Evolutionary conservation across 1,140 invertebrate species (phyloP).

Genomic region (Penaeus japonicus): DNA sequence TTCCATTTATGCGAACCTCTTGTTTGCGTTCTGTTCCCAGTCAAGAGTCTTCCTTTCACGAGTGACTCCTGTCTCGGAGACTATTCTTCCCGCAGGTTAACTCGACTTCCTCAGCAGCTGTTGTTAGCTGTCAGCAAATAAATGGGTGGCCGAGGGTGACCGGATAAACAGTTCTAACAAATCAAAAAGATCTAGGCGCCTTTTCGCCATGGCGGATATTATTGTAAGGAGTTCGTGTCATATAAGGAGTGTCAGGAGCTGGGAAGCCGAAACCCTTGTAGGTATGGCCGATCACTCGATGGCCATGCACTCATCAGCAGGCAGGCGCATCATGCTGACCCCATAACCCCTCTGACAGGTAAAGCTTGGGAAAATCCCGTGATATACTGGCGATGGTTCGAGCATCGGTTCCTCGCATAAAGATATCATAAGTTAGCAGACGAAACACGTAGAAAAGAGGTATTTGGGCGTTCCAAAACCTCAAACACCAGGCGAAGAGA

Average conservation of each 20-base stretch:
- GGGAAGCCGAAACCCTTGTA: background rate
- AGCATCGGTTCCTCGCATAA: too few relatives aligned
- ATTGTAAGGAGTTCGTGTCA: slow-evolving; percentile 18
- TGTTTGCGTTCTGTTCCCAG: background rate
- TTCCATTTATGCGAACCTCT: background rate
- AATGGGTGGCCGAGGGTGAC: slow-evolving; percentile 4
- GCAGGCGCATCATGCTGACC: too few relatives aligned
- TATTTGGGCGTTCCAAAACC: too few relatives aligned
- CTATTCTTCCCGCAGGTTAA: background rate
- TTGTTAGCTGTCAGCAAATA: slow-evolving; percentile 38
- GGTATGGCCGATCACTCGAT: too few relatives aligned
- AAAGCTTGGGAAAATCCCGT: too few relatives aligned
- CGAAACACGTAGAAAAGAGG: too few relatives aligned
- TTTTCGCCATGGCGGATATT: background rate
- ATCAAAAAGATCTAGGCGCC: slow-evolving; percentile 2
- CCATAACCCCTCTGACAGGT: too few relatives aligned
- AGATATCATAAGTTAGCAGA: too few relatives aligned
- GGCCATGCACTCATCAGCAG: too few relatives aligned
- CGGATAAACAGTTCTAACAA: slow-evolving; percentile 25
- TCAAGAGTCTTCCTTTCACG: too few relatives aligned
- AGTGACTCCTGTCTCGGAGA: background rate
- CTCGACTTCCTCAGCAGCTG: background rate
- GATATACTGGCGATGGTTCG: too few relatives aligned
- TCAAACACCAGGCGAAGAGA: too few relatives aligned
- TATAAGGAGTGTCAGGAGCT: slow-evolving; percentile 3